A percentile compares a stretch with the other conserved stretches of the same genome.
These are phyloP conservation scores for Automeris io DNA, from an alignment of 2,888 invertebrate species.

Conservation along the genomic window DNA sequence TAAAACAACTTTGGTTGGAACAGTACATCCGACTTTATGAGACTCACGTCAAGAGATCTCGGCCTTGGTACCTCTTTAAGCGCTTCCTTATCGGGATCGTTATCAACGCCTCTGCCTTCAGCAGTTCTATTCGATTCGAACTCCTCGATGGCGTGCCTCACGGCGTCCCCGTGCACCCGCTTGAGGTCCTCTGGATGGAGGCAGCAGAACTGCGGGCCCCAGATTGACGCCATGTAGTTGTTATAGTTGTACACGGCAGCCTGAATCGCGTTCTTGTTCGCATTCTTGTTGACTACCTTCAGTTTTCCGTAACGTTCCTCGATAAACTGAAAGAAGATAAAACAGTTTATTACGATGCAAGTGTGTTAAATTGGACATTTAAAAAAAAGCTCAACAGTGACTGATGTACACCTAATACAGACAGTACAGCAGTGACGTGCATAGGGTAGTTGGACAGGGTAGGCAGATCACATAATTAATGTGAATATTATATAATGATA, in stretches of 20 bases:
- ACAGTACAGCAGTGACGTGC: too few species aligned
- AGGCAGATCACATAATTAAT: too few species aligned
- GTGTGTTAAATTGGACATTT: neutral
- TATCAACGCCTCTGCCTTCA: neutral
- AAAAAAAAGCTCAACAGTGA: neutral
- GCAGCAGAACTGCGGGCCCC: conserved; percentile 9
- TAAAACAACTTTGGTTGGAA: too few species aligned
- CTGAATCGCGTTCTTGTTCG: conserved; percentile 11
- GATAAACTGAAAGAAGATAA: conserved; percentile 17
- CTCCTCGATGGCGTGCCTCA: conserved; percentile 5
- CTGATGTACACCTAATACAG: too few species aligned
- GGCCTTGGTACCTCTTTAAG: conserved; percentile 7
- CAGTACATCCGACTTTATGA: too few species aligned
- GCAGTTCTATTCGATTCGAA: conserved; percentile 9
- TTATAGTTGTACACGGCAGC: conserved; percentile 11
- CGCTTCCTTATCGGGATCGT: conserved; percentile 7
- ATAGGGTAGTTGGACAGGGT: too few species aligned
- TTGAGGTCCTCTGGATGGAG: conserved; percentile 14
- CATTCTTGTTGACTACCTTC: conserved; percentile 14
- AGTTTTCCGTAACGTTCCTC: conserved; percentile 12
- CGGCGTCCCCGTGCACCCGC: conserved; percentile 8
- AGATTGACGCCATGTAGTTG: conserved; percentile 10
- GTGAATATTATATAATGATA: too few species aligned
- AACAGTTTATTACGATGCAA: neutral
- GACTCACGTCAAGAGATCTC: neutral